Evolutionary conservation across 2,113 vertebrate genomes (phyloP).

Genomic region (Tympanuchus pallidicinctus): DNA sequence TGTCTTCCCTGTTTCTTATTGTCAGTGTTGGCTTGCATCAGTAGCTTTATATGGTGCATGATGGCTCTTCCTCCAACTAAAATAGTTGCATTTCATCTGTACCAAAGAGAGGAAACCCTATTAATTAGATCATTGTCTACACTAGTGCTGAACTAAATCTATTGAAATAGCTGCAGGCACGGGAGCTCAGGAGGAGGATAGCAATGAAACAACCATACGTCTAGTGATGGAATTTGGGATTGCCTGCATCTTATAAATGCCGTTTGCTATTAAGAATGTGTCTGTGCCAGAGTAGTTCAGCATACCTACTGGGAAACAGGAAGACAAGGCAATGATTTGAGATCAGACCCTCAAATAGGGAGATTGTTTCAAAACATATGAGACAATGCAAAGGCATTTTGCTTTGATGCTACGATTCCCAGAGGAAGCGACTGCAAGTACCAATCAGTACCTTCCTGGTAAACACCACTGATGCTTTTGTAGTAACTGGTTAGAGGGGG

Average conservation of each 20-base stretch:
- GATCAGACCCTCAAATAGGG: not conserved
- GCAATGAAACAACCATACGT: not conserved
- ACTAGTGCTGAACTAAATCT: slow-evolving; percentile 7
- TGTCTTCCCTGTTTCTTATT: not conserved
- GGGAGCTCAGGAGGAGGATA: not conserved
- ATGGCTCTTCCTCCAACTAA: not conserved
- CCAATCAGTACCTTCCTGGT: slow-evolving; percentile 10
- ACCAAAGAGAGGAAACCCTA: slow-evolving; percentile 6
- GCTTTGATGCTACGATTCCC: slow-evolving; percentile 1
- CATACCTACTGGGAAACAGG: slow-evolving; percentile 7
- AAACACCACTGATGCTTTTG: slow-evolving; percentile 17
- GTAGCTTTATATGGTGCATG: not conserved
- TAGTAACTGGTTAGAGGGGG: not conserved
- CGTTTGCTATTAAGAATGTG: not conserved
- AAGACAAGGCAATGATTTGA: slow-evolving; percentile 25
- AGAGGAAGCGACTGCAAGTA: slow-evolving; percentile 40
- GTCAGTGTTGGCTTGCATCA: not conserved
- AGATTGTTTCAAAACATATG: not conserved
- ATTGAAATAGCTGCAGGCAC: not conserved
- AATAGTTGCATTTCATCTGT: not conserved
- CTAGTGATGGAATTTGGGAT: not conserved
- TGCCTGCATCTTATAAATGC: not conserved
- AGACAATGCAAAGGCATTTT: slow-evolving; percentile 24
- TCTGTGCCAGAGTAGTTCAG: not conserved
- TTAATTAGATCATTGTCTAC: not conserved